phyloP scores from a whole-genome alignment of 2,113 vertebrate genomes.

The Mirounga angustirostris region DNA sequence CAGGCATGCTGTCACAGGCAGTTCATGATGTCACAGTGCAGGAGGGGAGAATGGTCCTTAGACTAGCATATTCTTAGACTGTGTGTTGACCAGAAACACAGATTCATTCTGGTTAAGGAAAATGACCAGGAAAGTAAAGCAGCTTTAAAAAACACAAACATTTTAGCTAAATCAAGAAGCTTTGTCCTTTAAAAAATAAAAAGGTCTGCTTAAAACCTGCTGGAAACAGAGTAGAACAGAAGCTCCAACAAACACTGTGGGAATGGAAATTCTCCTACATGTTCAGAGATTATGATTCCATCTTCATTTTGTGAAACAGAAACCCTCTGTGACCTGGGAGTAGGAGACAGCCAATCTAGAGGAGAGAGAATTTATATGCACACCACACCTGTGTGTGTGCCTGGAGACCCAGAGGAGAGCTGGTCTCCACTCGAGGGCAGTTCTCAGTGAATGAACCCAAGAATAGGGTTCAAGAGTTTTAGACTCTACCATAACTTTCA shows the following conservation, averaged over 20 bases:
- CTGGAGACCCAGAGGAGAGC: background rate
- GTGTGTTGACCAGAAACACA: constrained; percentile 43
- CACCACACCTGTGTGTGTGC: too few species aligned
- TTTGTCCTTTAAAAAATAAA: constrained; percentile 17
- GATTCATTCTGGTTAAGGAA: constrained; percentile 44
- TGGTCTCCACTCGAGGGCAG: background rate
- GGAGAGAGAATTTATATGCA: background rate
- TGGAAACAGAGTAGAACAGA: background rate
- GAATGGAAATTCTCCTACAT: background rate
- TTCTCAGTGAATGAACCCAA: background rate
- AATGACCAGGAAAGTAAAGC: constrained; percentile 41
- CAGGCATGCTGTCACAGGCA: constrained; percentile 63
- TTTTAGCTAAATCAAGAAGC: constrained; percentile 22
- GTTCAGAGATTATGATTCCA: background rate
- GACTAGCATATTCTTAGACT: constrained; percentile 40
- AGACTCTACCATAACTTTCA: background rate
- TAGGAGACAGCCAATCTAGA: background rate
- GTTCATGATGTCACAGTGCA: constrained; percentile 75
- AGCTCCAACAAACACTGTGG: background rate
- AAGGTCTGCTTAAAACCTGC: background rate
- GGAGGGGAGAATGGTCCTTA: constrained; percentile 3
- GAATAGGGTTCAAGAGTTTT: background rate
- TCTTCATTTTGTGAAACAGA: background rate
- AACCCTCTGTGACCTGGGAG: background rate
- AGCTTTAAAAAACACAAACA: background rate